Evolutionary conservation across 2,797 vertebrate genomes (phyloP), one percentile per base, ranked within the genome.

Genomic region (Sebastes nivosus): DNA sequence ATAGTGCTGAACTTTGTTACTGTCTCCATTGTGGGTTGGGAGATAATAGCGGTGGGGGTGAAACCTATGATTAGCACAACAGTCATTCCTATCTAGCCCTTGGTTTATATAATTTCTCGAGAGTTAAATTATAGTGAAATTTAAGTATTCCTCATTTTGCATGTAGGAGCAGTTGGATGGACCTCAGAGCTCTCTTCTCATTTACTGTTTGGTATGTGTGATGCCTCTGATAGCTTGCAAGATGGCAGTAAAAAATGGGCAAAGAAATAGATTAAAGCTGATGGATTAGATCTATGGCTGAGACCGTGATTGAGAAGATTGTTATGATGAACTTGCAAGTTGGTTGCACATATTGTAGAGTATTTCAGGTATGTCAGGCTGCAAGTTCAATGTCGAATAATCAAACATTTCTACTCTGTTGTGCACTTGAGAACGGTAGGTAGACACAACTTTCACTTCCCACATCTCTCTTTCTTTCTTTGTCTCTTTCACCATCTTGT

Each of bases 111-210:
- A 57, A 92, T 90, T 91, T 85, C 81, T 79, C 14, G 0, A 24
- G 71, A 80, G 88, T 87, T 75, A 83, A 88, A 92, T 92, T 88
- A 88, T 60, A 91, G 90, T 84, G 87, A 92, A 87, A 90, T 85
- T 20, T 60, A 84, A 88, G 83, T 69, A 69, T 85, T 89, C 55
- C 55, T 73, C 72, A 24, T 80, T 85, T 81, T 79, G 74, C 34
- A 25, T 34, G 52, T 60, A 58, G 67, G 50, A 77, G 73, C 78
- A 59, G 36, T 84, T 74, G 57, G 27, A 57, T 46, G 52, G 58
- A 69, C 67, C 54, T 60, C 42, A 12, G 22, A n/a, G 69, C 67
- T 63, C 38, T 64, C 42, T 34, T 1, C 13, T 60, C 4, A 16
- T 67, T 85, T n/a, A 72, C n/a, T 60, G 57, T 68, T 64, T 72